These are phyloP conservation scores for Netelia fuscicornis DNA, from an alignment of 2,888 invertebrate species.

Conservation along the genomic window DNA sequence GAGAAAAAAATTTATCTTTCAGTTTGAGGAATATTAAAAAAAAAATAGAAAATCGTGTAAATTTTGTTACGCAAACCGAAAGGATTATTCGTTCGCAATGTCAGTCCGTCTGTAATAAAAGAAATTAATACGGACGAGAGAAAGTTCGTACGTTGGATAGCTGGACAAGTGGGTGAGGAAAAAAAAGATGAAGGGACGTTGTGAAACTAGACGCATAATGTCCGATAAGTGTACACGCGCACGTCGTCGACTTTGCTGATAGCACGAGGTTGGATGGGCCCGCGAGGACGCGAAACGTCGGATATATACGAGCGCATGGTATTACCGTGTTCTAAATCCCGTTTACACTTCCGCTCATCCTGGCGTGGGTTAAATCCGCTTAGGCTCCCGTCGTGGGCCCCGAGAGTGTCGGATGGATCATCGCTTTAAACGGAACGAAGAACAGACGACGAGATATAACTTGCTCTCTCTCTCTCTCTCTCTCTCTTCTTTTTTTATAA, in stretches of 20 bases:
- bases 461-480: constrained; percentile 5
- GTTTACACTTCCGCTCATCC: constrained; percentile 70
- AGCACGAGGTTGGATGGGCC: constrained; percentile 5
- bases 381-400: constrained; percentile 61
- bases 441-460: constrained; percentile 41
- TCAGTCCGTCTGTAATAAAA: too few species aligned
- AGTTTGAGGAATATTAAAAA: too few species aligned
- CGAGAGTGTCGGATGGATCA: constrained; percentile 59
- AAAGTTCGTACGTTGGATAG: too few species aligned
- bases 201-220: constrained; percentile 20
- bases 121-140: too few species aligned
- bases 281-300: constrained; percentile 17
- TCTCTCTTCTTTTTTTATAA: background rate
- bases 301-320: constrained; percentile 40
- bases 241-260: constrained; percentile 47
- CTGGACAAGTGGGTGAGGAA: background rate
- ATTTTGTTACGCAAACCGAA: too few species aligned
- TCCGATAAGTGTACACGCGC: constrained; percentile 54
- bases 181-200: background rate
- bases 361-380: constrained; percentile 66
- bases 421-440: constrained; percentile 53
- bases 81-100: too few species aligned
- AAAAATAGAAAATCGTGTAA: too few species aligned
- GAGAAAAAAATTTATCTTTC: too few species aligned
- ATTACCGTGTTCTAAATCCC: constrained; percentile 72